phyloP scores from a whole-genome alignment of 1,140 invertebrate genomes.

The Pantala flavescens region DNA sequence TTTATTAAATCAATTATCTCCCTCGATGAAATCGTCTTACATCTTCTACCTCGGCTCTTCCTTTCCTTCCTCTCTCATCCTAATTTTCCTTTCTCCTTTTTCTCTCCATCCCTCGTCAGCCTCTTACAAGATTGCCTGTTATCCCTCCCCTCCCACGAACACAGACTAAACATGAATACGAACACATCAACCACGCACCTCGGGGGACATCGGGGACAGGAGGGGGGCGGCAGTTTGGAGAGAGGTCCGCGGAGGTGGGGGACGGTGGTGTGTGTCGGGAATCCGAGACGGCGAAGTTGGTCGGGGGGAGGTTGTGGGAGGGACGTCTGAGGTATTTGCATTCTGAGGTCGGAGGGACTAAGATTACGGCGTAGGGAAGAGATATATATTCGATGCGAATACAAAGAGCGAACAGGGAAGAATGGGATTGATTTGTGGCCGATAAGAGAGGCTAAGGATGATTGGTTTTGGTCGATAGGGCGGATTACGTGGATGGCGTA shows the following conservation, averaged over 20 bases:
- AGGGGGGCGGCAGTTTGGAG: not conserved
- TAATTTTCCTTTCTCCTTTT: not conserved
- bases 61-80: too few species aligned
- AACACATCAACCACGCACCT: not conserved
- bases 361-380: not conserved
- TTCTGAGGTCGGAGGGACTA: not conserved
- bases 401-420: not conserved
- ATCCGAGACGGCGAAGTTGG: not conserved
- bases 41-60: too few species aligned
- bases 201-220: not conserved
- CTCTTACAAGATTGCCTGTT: slow-evolving; percentile 1
- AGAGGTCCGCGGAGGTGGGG: not conserved
- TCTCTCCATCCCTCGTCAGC: not conserved
- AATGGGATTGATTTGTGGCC: not conserved
- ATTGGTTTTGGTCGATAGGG: too few species aligned
- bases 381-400: not conserved
- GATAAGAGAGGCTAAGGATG: not conserved
- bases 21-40: too few species aligned
- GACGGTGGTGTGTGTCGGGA: not conserved
- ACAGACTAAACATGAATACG: not conserved
- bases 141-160: not conserved
- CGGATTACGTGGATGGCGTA: too few species aligned
- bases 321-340: not conserved
- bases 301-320: not conserved
- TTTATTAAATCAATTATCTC: too few species aligned